phyloP scores from a whole-genome alignment of 2,888 invertebrate species.

The Phasia obesa region DNA sequence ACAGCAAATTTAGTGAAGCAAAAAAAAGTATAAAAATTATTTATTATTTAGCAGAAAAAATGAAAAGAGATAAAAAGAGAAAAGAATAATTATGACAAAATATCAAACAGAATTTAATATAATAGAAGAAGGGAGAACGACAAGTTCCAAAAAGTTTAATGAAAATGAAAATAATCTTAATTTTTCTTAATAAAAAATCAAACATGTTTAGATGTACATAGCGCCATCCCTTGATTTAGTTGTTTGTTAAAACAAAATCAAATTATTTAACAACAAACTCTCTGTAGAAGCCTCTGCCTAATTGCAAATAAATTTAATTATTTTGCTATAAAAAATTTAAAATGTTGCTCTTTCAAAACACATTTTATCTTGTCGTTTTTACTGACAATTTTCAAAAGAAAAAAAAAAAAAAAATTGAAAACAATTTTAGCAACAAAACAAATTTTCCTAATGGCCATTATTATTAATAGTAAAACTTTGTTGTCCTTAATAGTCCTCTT shows the following conservation, averaged over 20 bases:
- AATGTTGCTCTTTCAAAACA: no score
- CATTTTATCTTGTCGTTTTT: no score
- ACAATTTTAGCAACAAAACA: not conserved
- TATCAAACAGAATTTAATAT: conserved; percentile 4
- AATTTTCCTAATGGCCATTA: conserved; percentile 40
- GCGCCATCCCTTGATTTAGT: no score
- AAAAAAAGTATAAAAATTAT: conserved; percentile 12
- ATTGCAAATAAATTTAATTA: not conserved
- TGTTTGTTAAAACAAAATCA: no score
- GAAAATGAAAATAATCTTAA: no score
- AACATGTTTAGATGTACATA: no score
- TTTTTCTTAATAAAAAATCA: no score
- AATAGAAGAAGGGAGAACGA: not conserved
- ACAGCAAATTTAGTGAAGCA: conserved; percentile 29
- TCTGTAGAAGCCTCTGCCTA: not conserved
- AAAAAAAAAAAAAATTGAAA: not conserved
- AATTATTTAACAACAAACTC: not conserved
- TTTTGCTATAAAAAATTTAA: no score
- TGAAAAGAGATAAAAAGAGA: not conserved
- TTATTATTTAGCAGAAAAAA: conserved; percentile 1
- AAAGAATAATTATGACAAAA: conserved; percentile 17
- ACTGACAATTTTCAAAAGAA: not conserved
- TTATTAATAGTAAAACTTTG: conserved; percentile 56
- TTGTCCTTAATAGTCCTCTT: conserved; percentile 36
- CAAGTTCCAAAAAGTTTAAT: not conserved